phyloP scores from a whole-genome alignment of 64 coral and sea anemone species.

The Montipora capricornis region DNA sequence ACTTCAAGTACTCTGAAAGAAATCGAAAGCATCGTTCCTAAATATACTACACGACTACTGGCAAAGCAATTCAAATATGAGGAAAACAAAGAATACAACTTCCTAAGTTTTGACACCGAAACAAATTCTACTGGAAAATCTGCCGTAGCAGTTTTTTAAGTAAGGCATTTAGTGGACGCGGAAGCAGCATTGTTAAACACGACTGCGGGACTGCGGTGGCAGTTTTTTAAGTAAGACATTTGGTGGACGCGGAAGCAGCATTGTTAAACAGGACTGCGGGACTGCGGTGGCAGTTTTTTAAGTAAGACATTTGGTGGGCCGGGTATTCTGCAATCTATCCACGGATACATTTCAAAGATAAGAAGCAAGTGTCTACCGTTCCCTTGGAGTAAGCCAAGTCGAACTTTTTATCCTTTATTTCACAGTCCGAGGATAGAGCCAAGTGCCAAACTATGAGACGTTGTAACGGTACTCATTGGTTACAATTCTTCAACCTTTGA shows the following conservation, averaged over 20 bases:
- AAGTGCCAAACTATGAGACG: not conserved
- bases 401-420: slow-evolving; percentile 10
- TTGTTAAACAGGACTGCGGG: no score
- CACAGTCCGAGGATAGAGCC: slow-evolving; percentile 10
- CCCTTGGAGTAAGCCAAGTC: not conserved
- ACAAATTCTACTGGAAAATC: slow-evolving; percentile 55
- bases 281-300: no score
- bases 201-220: no score
- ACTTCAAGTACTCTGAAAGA: not conserved
- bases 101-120: slow-evolving; percentile 37
- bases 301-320: no score
- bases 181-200: no score
- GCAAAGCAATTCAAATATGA: slow-evolving; percentile 26
- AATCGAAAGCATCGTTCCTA: slow-evolving; percentile 39
- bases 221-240: no score
- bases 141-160: not conserved
- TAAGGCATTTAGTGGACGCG: no score
- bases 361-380: not conserved
- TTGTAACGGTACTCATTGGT: slow-evolving; percentile 8
- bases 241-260: no score
- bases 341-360: slow-evolving; percentile 37
- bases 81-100: slow-evolving; percentile 27
- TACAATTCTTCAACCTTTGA: not conserved
- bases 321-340: slow-evolving; percentile 30
- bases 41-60: slow-evolving; percentile 4